Conservation (phyloP, 2,113 vertebrate genomes). For the Catagonus wagneri region DNA sequence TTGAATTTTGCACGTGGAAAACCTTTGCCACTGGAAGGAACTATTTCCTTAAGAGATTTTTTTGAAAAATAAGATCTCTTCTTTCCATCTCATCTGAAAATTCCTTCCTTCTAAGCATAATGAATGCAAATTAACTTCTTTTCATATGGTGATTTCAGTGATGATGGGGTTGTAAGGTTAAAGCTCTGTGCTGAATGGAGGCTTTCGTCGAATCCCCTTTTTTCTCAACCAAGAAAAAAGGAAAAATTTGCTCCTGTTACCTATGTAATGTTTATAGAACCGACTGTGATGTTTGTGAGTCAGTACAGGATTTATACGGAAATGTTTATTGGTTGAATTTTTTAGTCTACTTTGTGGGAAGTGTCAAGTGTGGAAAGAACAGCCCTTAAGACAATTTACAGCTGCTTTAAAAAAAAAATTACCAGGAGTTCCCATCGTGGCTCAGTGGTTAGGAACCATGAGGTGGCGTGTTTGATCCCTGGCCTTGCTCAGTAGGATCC, state of each 20-base stretch:
- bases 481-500: no score
- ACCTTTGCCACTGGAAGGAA: neutral
- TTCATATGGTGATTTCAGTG: constrained; percentile 37
- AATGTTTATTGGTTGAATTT: constrained; percentile 42
- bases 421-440: no score
- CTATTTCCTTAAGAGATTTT: neutral
- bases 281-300: neutral
- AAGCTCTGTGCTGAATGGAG: neutral
- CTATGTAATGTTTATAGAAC: neutral
- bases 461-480: no score
- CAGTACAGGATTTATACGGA: neutral
- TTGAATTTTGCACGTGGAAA: constrained; percentile 33
- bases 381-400: neutral
- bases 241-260: constrained; percentile 2
- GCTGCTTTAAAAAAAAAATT: neutral
- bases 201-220: neutral
- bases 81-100: neutral
- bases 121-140: constrained; percentile 48
- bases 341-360: constrained; percentile 10
- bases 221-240: constrained; percentile 32
- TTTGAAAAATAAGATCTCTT: neutral
- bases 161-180: neutral
- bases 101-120: neutral
- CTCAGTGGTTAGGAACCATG: no score
- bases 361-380: neutral